Evolutionary conservation across 2,888 invertebrate species (phyloP), one percentile per base, ranked within the genome.

Genomic region (Nipponacmea schrenckii): DNA sequence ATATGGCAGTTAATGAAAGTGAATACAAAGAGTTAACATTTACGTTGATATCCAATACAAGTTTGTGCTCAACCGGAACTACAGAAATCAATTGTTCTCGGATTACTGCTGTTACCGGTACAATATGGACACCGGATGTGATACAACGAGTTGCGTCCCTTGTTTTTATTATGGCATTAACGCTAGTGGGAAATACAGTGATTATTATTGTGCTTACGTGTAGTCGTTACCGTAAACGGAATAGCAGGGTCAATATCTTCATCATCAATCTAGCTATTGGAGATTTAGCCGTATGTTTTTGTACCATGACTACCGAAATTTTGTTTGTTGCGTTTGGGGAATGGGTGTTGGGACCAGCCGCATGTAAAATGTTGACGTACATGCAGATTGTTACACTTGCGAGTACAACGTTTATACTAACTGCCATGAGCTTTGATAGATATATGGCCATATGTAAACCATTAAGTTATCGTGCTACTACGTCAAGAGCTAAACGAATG

Each of bases 221-320:
- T 72, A 87, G 87, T 81, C 67, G 81, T 31, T 84, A 85, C 74
- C 79, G 87, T 50, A 84, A 85, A 64, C 79, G 88, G 31, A 83
- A 87, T 69, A 86, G 86, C 73, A 81, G 90, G 24, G 89, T 90
- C n/a, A 90, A 90, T 76, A 87, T 90, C 64, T 90, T 89, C 80
- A 90, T 90, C 71, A 83, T 90, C 39, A 88, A 90, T 77, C 80
- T 90, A 67, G 90, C 90, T 3, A 80, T 89, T 12, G 90, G 89
- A 0, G 90, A 90, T 77, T 80, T 90, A 31, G 85, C 88, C 4
- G 89, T 90, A 15, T 89, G 89, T 75, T 81, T 82, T 64, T 85
- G 88, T 66, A 89, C 89, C 10, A 90, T 90, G 89, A 87, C 89
- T n/a, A 88, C 89, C 2, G 90, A 90, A 74, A 85, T 90, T 15